Evolutionary conservation across 2,797 vertebrate genomes (phyloP), one percentile per base, ranked within the genome.

Genomic region (Lagodon rhomboides): DNA sequence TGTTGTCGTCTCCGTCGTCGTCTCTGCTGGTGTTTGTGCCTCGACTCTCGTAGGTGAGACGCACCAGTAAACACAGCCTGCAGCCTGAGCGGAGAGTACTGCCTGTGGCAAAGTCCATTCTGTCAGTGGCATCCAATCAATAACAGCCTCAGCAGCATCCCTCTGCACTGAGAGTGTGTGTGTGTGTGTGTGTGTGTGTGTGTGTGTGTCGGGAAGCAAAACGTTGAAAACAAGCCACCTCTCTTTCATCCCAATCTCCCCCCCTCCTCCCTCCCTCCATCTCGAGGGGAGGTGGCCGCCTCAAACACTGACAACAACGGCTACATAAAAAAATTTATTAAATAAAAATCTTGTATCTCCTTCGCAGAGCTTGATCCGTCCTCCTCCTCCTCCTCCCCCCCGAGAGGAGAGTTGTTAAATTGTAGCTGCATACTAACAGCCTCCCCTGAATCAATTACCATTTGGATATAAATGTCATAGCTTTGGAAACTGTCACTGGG

Each of bases 371-470:
- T 84, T 78, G 75, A 87, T 84, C 77, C 56, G 44, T 38, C 75
- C 75, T 38, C 74, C 79, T 34, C 38, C 30, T 38, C 34, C 34
- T 38, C 34, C 8, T 38, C 34, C 44, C 27, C 65, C 86, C 54
- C 62, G 54, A 72, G 79, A 88, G 86, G 67, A 68, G 79, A 23
- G 82, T 78, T 87, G 88, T 85, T 90, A 88, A 88, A 90, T 86
- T 68, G 88, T 79, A 73, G 86, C 90, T 85, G 92, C 87, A 92
- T 94, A 88, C 91, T 90, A 93, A 92, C 88, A 85, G 87, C 87
- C 85, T 88, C 89, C 87, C 84, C 83, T 94, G 92, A 93, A 94
- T 94, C 92, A 90, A 94, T 94, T 94, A 92, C 89, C 93, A 94
- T 94, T 92, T 93, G 89, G 89, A 92, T 84, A 91, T 87, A 93